A percentile compares a stretch with the other conserved stretches of the same genome.
phyloP scores from a whole-genome alignment of 2,888 invertebrate species.

The Tetragonisca angustula region DNA sequence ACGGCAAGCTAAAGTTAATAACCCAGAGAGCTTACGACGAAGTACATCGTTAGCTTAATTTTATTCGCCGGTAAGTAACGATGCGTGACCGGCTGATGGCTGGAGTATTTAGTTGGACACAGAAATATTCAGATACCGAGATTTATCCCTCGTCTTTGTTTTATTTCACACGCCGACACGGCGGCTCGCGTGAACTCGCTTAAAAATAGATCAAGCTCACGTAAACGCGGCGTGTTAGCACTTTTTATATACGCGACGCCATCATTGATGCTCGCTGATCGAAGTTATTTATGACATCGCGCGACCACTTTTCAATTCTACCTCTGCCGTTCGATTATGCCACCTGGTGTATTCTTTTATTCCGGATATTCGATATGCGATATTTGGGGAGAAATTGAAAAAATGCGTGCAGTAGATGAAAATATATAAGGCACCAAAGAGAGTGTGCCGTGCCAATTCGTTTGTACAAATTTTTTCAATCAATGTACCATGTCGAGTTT shows the following conservation, averaged over 20 bases:
- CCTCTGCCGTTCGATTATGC: too few relatives aligned
- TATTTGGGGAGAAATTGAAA: too few relatives aligned
- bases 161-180: not conserved
- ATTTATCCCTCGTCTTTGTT: conserved; percentile 26
- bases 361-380: too few relatives aligned
- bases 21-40: conserved; percentile 65
- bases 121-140: conserved; percentile 40
- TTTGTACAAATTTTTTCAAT: too few relatives aligned
- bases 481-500: too few relatives aligned
- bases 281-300: too few relatives aligned
- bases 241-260: not conserved
- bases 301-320: too few relatives aligned
- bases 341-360: too few relatives aligned
- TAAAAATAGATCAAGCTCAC: not conserved
- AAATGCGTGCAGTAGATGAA: too few relatives aligned
- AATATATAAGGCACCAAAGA: too few relatives aligned
- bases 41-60: conserved; percentile 67
- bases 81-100: conserved; percentile 66
- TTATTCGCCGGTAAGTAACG: conserved; percentile 67
- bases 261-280: too few relatives aligned
- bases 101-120: conserved; percentile 53
- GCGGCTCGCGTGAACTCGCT: conserved; percentile 19
- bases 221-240: not conserved
- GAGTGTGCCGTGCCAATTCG: too few relatives aligned
- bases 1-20: conserved; percentile 65